Evolutionary conservation across 2,888 invertebrate species (phyloP).

Genomic region (Caenorhabditis uteleia): DNA sequence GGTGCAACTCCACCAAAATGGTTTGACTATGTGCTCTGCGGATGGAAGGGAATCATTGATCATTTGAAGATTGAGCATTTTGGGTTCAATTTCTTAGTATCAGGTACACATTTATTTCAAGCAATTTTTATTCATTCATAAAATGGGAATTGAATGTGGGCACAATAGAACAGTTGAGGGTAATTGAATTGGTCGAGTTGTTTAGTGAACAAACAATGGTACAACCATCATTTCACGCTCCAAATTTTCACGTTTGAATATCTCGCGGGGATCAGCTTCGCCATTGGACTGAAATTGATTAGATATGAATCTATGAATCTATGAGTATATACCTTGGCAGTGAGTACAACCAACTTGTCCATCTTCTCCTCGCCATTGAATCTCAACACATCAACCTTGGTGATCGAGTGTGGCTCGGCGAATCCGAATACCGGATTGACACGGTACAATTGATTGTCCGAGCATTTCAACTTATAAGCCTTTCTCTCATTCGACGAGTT

Average conservation of each 20-base stretch:
- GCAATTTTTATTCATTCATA: too few relatives aligned
- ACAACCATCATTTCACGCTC: too few relatives aligned
- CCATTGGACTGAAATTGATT: too few relatives aligned
- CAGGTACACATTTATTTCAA: slow-evolving; percentile 58
- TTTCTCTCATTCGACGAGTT: slow-evolving; percentile 34
- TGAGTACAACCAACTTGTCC: slow-evolving; percentile 35
- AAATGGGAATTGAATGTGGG: too few relatives aligned
- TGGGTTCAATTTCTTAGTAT: slow-evolving; percentile 58
- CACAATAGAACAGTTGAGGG: too few relatives aligned
- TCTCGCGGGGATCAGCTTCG: too few relatives aligned
- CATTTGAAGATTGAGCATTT: slow-evolving; percentile 48
- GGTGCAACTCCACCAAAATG: slow-evolving; percentile 74
- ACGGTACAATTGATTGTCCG: slow-evolving; percentile 37
- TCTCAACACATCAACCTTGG: slow-evolving; percentile 35
- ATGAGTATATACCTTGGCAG: too few relatives aligned
- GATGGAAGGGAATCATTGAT: slow-evolving; percentile 85
- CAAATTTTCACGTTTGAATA: too few relatives aligned
- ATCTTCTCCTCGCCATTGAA: slow-evolving; percentile 33
- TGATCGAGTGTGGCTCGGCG: slow-evolving; percentile 26
- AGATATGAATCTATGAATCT: too few relatives aligned
- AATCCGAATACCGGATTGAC: slow-evolving; percentile 40
- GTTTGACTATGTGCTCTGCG: slow-evolving; percentile 93
- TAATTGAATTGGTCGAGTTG: too few relatives aligned
- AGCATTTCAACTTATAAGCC: slow-evolving; percentile 40
- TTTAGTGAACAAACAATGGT: too few relatives aligned